Base-by-base conservation (phyloP, 30 jellyfish, hydroid and myxozoan genomes). In the Hydractinia symbiolongicarpus region DNA sequence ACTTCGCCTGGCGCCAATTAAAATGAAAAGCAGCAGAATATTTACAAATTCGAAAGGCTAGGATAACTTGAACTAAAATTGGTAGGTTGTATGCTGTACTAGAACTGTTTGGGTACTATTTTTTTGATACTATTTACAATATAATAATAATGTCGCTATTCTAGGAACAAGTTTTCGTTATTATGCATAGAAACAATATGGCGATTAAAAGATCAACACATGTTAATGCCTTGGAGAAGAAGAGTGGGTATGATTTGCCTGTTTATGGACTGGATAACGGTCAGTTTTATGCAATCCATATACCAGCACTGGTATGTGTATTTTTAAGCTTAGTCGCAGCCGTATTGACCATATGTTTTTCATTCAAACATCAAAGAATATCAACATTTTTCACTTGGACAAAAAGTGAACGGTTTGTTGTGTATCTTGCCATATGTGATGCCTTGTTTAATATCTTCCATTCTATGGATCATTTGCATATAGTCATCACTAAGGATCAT, bases 381-480 rank as follows among this genome's bases (percentile, higher is more conserved):
- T 50, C 60, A 71, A 71, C 80, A 50, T 71, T 71, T 71, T 71
- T 71, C 66, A n/a, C n/a, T 0, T 71, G 80, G 80, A 71, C 10
- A 6, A 71, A 71, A 5, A 71, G 80, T 15, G 80, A 71, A 71
- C 67, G 80, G 9, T 71, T 71, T 20, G 66, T 71, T 20, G 80
- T 71, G 9, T 71, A 71, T 20, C 54, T 71, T 8, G 80, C 80
- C 7, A 71, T 71, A 15, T 71, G 67, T 5, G 80, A 71, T 71
- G 80, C n/a, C n/a, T 15, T 71, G 67, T 71, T 71, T 20, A 71
- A 71, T 53, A 71, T 71, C n/a, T 71, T 55, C 66, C 80, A 71
- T 71, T 71, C 80, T 7, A 20, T 71, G 80, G 80, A 71, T 71
- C 80, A 71, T 20, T 53, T 71, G 8, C 80, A 71, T 71, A 71